These are phyloP conservation scores for Asobara japonica DNA, from an alignment of 1,140 invertebrate species.

Conservation along the genomic window DNA sequence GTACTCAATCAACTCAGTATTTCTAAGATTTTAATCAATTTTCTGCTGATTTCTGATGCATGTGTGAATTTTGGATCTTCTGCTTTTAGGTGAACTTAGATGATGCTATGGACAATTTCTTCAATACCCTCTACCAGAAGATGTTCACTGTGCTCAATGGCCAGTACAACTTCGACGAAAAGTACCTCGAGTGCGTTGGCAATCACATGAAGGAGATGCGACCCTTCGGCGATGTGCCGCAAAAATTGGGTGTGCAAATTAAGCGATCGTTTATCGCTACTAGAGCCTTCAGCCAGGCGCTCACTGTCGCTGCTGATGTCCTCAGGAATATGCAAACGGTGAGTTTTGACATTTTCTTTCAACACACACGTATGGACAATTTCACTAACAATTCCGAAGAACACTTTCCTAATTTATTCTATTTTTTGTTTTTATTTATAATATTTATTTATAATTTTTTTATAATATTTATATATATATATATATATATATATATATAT, in stretches of 20 bases:
- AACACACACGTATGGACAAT: too few relatives aligned
- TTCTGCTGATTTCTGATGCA: constrained; percentile 2
- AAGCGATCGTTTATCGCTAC: constrained; percentile 94
- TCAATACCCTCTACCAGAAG: constrained; percentile 90
- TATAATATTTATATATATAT: too few relatives aligned
- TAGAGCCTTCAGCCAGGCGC: constrained; percentile 89
- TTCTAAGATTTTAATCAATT: constrained; percentile 17
- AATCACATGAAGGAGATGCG: constrained; percentile 92
- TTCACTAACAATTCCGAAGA: too few relatives aligned
- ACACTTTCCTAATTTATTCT: too few relatives aligned
- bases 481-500: too few relatives aligned
- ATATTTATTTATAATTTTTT: too few relatives aligned
- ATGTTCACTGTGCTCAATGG: constrained; percentile 96
- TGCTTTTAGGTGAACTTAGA: constrained; percentile 77
- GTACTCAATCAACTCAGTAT: constrained; percentile 31
- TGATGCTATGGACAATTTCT: constrained; percentile 91
- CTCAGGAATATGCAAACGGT: constrained; percentile 85
- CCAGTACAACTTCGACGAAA: constrained; percentile 88
- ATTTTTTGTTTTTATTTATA: too few relatives aligned
- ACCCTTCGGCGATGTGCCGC: constrained; percentile 93
- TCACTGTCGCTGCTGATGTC: constrained; percentile 84
- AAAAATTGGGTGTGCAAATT: constrained; percentile 88
- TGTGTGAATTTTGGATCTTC: neutral
- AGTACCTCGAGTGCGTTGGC: constrained; percentile 87
- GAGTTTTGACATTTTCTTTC: constrained; percentile 58